These are phyloP conservation scores for Ladona fulva DNA, from an alignment of 1,140 invertebrate species.

Conservation along the genomic window DNA sequence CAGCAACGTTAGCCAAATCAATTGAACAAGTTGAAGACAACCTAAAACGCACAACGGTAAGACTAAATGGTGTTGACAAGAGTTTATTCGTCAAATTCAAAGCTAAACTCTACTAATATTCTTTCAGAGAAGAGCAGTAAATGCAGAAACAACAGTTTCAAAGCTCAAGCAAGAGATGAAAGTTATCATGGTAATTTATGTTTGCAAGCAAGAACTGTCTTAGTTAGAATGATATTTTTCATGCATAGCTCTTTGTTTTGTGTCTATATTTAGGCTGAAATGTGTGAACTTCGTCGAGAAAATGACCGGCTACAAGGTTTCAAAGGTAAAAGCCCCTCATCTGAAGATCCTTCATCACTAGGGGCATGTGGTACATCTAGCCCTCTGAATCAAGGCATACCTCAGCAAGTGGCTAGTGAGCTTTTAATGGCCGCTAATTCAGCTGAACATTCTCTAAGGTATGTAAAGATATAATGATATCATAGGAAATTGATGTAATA, in stretches of 20 bases:
- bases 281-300: slow-evolving; percentile 38
- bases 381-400: slow-evolving; percentile 4
- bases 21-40: slow-evolving; percentile 49
- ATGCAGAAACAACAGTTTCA: slow-evolving; percentile 44
- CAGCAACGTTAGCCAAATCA: slow-evolving; percentile 41
- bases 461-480: slow-evolving; percentile 18
- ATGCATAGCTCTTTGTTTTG: no score
- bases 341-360: neutral
- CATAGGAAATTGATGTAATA: no score
- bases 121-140: slow-evolving; percentile 43
- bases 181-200: slow-evolving; percentile 41
- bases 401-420: slow-evolving; percentile 41
- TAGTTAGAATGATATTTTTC: neutral
- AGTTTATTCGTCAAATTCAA: neutral
- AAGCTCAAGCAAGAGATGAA: slow-evolving; percentile 49
- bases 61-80: slow-evolving; percentile 13
- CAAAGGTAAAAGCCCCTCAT: neutral
- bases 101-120: slow-evolving; percentile 16
- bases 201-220: neutral
- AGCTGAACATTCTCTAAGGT: slow-evolving; percentile 56
- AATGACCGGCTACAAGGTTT: slow-evolving; percentile 33
- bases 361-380: neutral
- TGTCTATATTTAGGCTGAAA: slow-evolving; percentile 32
- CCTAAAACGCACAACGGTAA: slow-evolving; percentile 46
- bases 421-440: slow-evolving; percentile 49